A percentile compares a stretch with the other conserved stretches of the same genome.
These are phyloP conservation scores for Alca torda DNA, from an alignment of 2,797 vertebrate species.

Conservation along the genomic window DNA sequence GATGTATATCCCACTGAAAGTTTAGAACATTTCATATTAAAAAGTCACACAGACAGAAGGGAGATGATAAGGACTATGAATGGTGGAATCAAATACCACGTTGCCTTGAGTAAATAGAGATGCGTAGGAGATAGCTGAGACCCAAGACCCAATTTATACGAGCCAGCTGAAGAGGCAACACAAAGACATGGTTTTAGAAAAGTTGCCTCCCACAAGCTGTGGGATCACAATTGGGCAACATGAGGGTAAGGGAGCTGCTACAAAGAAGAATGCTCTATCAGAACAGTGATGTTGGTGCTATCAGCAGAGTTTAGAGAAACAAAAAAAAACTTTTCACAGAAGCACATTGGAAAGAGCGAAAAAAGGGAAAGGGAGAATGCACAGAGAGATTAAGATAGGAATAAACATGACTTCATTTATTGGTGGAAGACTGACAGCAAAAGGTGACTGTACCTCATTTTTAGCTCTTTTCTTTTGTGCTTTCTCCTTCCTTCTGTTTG, in stretches of 20 bases:
- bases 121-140: background rate
- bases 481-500: background rate
- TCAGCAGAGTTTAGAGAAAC: background rate
- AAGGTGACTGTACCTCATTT: background rate
- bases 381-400: background rate
- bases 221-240: background rate
- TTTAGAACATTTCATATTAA: background rate
- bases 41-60: background rate
- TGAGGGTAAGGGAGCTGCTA: background rate
- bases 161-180: background rate
- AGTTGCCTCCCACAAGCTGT: background rate
- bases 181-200: background rate
- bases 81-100: background rate
- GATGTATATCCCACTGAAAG: fast-evolving
- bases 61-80: background rate
- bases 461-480: background rate
- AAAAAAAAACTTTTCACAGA: background rate
- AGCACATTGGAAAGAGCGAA: background rate
- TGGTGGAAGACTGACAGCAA: background rate
- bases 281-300: background rate
- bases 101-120: background rate
- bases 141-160: background rate
- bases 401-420: background rate
- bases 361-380: background rate
- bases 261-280: background rate